A percentile compares a stretch with the other conserved stretches of the same genome.
phyloP scores from a whole-genome alignment of 1,140 invertebrate species.

The honey bee (Apis mellifera) region Amel_HAv3.1 CM009940.2:4265001-4265500 shows the following conservation, averaged over 20 bases:
- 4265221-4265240: neutral
- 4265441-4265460: neutral
- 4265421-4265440: neutral
- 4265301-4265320: neutral
- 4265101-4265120: too few species aligned
- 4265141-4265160: neutral
- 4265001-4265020: neutral
- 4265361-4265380: conserved; percentile 22
- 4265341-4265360: conserved; percentile 35
- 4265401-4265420: conserved; percentile 28
- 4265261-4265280: conserved; percentile 46
- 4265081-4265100: neutral
- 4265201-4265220: neutral
- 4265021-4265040: neutral
- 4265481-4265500: neutral
- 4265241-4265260: conserved; percentile 21
- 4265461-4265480: neutral
- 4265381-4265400: conserved; percentile 27
- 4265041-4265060: neutral
- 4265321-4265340: neutral
- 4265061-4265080: neutral
- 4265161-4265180: neutral
- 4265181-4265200: too few species aligned
- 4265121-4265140: neutral
- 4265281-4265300: conserved; percentile 44